Conservation (phyloP, 2,797 vertebrate species). For the Oreonectes daqikongensis region DNA sequence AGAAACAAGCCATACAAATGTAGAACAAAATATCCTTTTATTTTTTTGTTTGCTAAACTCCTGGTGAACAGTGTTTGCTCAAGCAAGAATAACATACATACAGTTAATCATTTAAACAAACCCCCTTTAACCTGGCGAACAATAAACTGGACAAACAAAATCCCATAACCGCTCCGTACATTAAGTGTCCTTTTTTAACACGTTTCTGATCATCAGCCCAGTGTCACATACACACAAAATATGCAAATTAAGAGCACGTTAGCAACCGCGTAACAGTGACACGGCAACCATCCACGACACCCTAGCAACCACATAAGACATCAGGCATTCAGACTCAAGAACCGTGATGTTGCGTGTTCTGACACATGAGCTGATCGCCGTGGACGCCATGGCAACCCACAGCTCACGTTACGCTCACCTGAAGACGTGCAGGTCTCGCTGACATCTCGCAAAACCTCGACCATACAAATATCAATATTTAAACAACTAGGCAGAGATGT, state of each 20-base stretch:
- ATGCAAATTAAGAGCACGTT: background rate
- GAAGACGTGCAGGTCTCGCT: background rate
- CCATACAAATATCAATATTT: too few species aligned
- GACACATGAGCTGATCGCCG: background rate
- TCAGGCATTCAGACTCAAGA: background rate
- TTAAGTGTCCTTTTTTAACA: background rate
- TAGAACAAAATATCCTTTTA: background rate
- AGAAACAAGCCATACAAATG: background rate
- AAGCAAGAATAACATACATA: background rate
- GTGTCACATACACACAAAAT: background rate
- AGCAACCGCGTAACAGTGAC: background rate
- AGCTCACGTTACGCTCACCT: background rate
- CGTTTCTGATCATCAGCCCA: background rate
- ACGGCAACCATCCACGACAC: background rate
- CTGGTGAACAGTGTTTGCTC: background rate
- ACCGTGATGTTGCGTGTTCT: background rate
- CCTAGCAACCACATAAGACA: background rate
- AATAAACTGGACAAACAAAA: too few species aligned
- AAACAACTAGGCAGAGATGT: too few species aligned
- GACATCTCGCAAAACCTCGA: background rate
- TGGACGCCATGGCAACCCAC: background rate
- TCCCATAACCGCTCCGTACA: too few species aligned
- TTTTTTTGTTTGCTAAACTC: background rate
- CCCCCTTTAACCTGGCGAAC: background rate
- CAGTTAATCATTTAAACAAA: background rate